A percentile compares a stretch with the other conserved stretches of the same genome.
Evolutionary conservation across 2,888 invertebrate genomes (phyloP).

Genomic region (Argynnis bischoffii): DNA sequence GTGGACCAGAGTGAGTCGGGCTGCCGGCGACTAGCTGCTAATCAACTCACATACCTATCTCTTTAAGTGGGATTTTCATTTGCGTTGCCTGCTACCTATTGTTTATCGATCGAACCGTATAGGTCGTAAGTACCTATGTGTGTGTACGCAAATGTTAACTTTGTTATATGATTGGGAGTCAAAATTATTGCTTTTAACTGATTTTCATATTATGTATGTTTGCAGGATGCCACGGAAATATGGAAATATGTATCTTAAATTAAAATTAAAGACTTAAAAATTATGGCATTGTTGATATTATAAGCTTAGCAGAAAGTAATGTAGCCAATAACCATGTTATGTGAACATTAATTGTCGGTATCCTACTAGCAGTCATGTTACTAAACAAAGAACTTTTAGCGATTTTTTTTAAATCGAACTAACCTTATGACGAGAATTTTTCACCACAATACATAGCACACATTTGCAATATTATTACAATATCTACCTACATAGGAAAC

Average conservation of each 20-base stretch:
- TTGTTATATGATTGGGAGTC: neutral
- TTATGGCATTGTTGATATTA: too few species aligned
- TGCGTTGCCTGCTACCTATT: conserved; percentile 32
- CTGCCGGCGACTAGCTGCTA: conserved; percentile 48
- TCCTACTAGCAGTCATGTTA: too few species aligned
- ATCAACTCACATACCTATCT: conserved; percentile 44
- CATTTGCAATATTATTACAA: neutral
- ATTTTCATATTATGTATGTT: too few species aligned
- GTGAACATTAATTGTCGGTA: too few species aligned
- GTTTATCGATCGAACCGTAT: conserved; percentile 34
- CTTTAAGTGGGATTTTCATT: conserved; percentile 37
- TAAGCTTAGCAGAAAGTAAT: too few species aligned
- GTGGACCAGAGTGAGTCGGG: conserved; percentile 61
- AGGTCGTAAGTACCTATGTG: conserved; percentile 15
- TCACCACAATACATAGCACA: neutral
- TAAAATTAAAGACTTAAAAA: too few species aligned
- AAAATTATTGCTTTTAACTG: neutral
- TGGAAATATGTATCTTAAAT: too few species aligned
- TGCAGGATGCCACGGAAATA: too few species aligned
- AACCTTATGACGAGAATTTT: too few species aligned
- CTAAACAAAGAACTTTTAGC: too few species aligned
- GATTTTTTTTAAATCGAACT: too few species aligned
- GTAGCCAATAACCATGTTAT: too few species aligned
- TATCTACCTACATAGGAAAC: neutral
- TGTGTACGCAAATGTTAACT: conserved; percentile 6